phyloP scores from a whole-genome alignment of 2,888 invertebrate species.

The Eustalomyia histrio region DNA sequence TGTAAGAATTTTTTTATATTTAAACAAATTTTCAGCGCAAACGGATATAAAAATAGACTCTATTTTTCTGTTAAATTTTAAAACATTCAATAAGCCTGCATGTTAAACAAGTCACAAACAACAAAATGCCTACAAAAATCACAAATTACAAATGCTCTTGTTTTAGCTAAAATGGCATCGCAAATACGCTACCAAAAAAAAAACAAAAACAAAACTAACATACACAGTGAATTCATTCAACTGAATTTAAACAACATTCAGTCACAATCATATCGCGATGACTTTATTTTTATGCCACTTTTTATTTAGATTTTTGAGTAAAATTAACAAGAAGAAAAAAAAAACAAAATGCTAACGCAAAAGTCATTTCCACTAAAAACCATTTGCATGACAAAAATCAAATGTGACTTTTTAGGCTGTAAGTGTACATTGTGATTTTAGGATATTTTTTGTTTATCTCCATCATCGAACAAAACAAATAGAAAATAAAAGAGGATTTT shows the following conservation, averaged over 20 bases:
- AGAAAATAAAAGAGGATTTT: slow-evolving; percentile 32
- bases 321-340: slow-evolving; percentile 22
- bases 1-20: slow-evolving; percentile 25
- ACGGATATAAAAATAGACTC: slow-evolving; percentile 30
- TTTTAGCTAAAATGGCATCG: slow-evolving; percentile 28
- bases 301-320: slow-evolving; percentile 33
- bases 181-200: slow-evolving; percentile 3
- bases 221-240: slow-evolving; percentile 36
- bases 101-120: slow-evolving; percentile 9
- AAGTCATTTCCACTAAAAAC: slow-evolving; percentile 57
- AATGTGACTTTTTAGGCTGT: slow-evolving; percentile 62
- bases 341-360: slow-evolving; percentile 28
- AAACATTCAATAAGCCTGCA: slow-evolving; percentile 34
- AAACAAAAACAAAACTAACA: slow-evolving; percentile 5
- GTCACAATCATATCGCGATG: slow-evolving; percentile 28
- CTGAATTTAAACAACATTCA: slow-evolving; percentile 47
- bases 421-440: slow-evolving; percentile 34
- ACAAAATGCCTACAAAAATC: slow-evolving; percentile 8
- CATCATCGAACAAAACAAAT: slow-evolving; percentile 18
- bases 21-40: slow-evolving; percentile 12
- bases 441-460: slow-evolving; percentile 35
- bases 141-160: slow-evolving; percentile 37
- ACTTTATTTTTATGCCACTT: slow-evolving; percentile 22
- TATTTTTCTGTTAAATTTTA: slow-evolving; percentile 31
- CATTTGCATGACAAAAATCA: slow-evolving; percentile 48